These are phyloP conservation scores for Drosophila anceps DNA, from an alignment of 2,888 invertebrate genomes.

Conservation along the genomic window DNA sequence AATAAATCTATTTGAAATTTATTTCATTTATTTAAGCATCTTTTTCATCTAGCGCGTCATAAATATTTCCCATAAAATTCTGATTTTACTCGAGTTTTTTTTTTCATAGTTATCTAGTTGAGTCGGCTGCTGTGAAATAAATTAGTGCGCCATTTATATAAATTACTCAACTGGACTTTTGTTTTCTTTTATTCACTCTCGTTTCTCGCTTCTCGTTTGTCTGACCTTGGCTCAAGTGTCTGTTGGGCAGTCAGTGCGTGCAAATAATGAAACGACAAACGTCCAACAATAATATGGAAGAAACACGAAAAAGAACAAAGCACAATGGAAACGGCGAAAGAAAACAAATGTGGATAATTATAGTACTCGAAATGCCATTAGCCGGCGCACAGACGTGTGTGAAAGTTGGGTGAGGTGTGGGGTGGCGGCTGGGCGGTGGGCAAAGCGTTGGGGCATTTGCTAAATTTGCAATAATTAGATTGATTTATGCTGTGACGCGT, in stretches of 20 bases:
- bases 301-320: constrained; percentile 1
- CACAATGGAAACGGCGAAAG: background rate
- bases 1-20: background rate
- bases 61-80: constrained; percentile 1
- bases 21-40: background rate
- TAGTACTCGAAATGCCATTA: constrained; percentile 69
- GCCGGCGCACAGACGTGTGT: constrained; percentile 12
- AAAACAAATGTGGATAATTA: constrained; percentile 71
- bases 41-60: background rate
- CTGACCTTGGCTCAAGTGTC: constrained; percentile 45
- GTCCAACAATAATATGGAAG: constrained; percentile 27
- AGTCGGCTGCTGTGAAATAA: constrained; percentile 29
- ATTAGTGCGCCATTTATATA: constrained; percentile 62
- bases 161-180: constrained; percentile 42
- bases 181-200: background rate
- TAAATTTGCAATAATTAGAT: constrained; percentile 78
- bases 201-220: constrained; percentile 1
- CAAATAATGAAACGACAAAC: constrained; percentile 56
- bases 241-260: constrained; percentile 37
- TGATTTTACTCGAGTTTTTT: background rate
- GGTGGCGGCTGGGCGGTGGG: background rate
- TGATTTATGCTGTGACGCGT: constrained; percentile 74
- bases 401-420: background rate
- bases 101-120: background rate
- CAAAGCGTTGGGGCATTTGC: constrained; percentile 50